Conservation (phyloP, 2,113 vertebrate species). For the Zosterops borbonicus region DNA sequence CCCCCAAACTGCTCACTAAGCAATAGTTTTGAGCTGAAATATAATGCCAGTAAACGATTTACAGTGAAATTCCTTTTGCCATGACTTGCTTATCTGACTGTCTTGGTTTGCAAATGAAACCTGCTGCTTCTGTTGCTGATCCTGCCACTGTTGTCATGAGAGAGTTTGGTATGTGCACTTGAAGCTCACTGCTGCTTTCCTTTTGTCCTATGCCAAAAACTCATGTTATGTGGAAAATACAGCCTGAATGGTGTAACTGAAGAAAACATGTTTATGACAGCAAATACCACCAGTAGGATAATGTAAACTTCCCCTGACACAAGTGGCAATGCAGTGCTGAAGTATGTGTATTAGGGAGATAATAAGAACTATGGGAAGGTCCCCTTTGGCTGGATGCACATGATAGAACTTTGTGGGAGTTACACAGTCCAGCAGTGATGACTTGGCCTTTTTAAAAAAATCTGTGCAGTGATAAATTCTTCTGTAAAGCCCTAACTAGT, state of each 20-base stretch:
- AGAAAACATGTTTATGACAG: background rate
- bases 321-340: background rate
- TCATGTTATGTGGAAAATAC: background rate
- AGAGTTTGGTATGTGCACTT: background rate
- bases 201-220: slow-evolving; percentile 31
- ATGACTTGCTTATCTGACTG: background rate
- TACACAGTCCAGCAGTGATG: background rate
- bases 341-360: background rate
- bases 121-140: slow-evolving; percentile 37
- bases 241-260: background rate
- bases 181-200: slow-evolving; percentile 31
- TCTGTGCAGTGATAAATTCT: background rate
- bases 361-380: background rate
- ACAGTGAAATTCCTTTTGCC: background rate
- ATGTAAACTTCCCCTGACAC: background rate
- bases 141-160: slow-evolving; percentile 5
- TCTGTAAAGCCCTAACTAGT: background rate
- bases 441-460: background rate
- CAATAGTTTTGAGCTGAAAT: background rate
- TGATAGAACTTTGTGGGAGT: background rate
- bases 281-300: background rate
- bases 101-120: slow-evolving; percentile 30
- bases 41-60: background rate
- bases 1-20: background rate
- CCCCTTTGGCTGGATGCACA: background rate